Evolutionary conservation across 2,797 vertebrate species (phyloP), one percentile per base, ranked within the genome.

Genomic region (Halcyon chelicuti): DNA sequence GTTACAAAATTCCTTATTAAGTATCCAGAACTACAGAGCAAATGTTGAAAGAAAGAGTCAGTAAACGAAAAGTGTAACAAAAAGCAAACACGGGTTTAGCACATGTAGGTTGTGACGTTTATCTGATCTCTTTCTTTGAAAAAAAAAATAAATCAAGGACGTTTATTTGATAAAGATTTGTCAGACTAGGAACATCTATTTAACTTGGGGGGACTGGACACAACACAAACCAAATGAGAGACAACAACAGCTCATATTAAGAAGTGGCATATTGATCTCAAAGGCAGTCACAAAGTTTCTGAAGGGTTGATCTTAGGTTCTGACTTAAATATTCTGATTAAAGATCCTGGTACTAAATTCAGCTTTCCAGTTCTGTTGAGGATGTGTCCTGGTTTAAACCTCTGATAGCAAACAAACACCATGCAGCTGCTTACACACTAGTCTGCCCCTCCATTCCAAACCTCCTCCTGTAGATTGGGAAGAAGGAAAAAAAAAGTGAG

Each of bases 81-180:
- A 96, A 93, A 85, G 25, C 63, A 96, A 95, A 94, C 47, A 82
- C 16, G 25, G 22, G 88, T 94, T 96, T 70, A 90, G 51, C 29
- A 76, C 51, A 70, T 58, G 55, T 86, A 90, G 76, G 83, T 84
- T 95, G 66, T 94, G 86, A 95, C 88, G 94, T 94, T 97, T 92
- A 55, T 93, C 66, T 65, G 86, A 81, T 79, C 75, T 75, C 73
- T 93, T 86, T 88, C 76, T 95, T 85, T 63, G 47, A 82, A 52
- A 52, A 91, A 88, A 81, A 9, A 51, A 12, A 46, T 8, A 46
- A 77, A 67, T 54, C 37, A 78, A 80, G n/a, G 51, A 42, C 54
- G 26, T 51, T 73, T 70, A 14, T 95, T 94, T 89, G 28, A 58
- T 74, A 67, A 82, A 73, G 91, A 67, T 93, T 97, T 94, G 22